Base-by-base conservation (phyloP, 2,797 vertebrate species). In the Miichthys miiuy region DNA sequence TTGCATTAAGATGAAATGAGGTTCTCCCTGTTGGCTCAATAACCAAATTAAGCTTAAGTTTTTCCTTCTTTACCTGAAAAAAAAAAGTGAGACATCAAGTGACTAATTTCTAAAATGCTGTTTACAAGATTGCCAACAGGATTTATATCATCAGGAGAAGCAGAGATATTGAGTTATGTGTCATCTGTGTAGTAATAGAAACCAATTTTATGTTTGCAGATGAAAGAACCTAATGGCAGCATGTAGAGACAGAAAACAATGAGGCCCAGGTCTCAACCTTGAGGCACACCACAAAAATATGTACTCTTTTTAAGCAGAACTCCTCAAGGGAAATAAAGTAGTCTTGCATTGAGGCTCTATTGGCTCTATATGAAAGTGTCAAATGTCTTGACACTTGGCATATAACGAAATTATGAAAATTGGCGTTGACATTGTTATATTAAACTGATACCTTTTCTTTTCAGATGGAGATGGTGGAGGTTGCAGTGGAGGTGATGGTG, bases 391-490 rank as follows among this genome's bases (percentile, higher is more conserved):
- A 38, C 34, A 38, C 41, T 42, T 42, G 10, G 3, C 2, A 42
- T 42, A 2, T 42, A 42, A 42, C 10, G 1, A 44, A 23, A 41
- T 6, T n/a, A 9, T 44, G 7, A 25, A 38, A 20, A 13, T 44
- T 52, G 7, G 20, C 4, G 14, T 2, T 34, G 44, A 57, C 12
- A 13, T 47, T 61, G 12, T 16, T 72, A 3, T 44, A 20, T 52
- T 25, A 47, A 68, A 72, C 1, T 6, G 0, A 21, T 20, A 47
- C 44, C 11, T 4, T 72, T 16, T 65, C 18, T 54, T 73, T 82
- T 64, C 84, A 95, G 91, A 86, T 66, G 84, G 23, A 5, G 73
- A 75, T 50, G 79, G 66, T 38, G 78, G 73, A 66, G 69, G 85
- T 20, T 54, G 81, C 75, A 68, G 79, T 21, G 82, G 83, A 25